Conservation (phyloP, 2,797 vertebrate species). For the Glyptemys insculpta region DNA sequence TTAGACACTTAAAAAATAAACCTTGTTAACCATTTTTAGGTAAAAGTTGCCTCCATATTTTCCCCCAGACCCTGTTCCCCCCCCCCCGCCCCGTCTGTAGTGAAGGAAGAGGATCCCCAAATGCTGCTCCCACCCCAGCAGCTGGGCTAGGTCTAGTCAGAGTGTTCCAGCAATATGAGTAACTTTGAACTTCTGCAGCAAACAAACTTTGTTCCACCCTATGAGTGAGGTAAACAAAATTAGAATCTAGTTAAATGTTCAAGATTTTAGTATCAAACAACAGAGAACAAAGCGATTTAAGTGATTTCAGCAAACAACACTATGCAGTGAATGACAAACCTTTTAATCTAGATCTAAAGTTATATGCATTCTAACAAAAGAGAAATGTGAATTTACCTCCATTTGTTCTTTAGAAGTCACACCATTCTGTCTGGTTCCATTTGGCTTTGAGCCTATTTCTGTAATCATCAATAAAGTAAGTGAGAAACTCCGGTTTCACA, state of each 20-base stretch:
- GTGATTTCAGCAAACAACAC: background rate
- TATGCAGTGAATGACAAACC: background rate
- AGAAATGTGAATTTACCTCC: slow-evolving; percentile 81
- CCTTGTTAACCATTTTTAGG: background rate
- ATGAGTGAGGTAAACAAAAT: background rate
- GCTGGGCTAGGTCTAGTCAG: background rate
- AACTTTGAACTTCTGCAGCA: background rate
- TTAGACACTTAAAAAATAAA: too few relatives aligned
- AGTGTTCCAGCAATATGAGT: background rate
- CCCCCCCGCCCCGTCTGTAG: background rate
- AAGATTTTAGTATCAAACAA: background rate
- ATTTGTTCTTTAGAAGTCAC: slow-evolving; percentile 69
- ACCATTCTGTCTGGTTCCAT: slow-evolving; percentile 67
- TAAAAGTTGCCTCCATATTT: background rate
- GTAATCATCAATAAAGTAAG: slow-evolving; percentile 48
- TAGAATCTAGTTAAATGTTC: background rate
- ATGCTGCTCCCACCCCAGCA: background rate
- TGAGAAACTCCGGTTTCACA: background rate
- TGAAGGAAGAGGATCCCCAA: background rate
- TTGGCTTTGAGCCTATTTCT: slow-evolving; percentile 80
- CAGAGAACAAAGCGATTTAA: background rate
- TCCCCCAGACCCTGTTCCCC: too few relatives aligned
- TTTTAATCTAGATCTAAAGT: background rate
- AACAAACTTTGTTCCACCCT: background rate
- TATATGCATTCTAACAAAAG: background rate